Evolutionary conservation across 2,797 vertebrate species (phyloP).

Genomic region (Saxicola maurus): DNA sequence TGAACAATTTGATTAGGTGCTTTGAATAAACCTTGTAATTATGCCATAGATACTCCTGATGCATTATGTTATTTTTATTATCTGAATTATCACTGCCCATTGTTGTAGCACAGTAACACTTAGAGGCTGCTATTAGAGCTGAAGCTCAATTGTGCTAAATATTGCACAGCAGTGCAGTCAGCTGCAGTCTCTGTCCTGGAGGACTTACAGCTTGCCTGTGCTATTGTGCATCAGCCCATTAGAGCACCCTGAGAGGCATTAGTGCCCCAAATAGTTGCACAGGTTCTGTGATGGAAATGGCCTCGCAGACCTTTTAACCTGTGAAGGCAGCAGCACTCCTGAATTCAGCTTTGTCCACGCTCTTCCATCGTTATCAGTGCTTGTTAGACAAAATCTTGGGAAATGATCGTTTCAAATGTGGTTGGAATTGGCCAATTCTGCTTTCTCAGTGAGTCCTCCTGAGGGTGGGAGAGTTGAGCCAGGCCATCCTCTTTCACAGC

Average conservation of each 20-base stretch:
- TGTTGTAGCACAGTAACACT: not conserved
- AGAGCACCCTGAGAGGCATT: not conserved
- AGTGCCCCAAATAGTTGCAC: not conserved
- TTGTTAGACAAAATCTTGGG: not conserved
- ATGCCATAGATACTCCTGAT: not conserved
- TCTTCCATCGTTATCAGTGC: not conserved
- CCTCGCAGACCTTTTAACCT: not conserved
- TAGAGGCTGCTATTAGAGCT: not conserved
- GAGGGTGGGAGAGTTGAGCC: not conserved
- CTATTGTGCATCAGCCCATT: not conserved
- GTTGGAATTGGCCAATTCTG: not conserved
- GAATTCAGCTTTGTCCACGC: not conserved
- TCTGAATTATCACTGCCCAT: not conserved
- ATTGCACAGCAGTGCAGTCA: not conserved
- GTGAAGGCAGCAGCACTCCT: not conserved
- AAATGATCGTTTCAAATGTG: not conserved
- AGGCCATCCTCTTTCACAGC: not conserved
- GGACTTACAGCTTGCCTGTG: not conserved
- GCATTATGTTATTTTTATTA: not conserved
- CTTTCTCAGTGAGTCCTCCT: not conserved
- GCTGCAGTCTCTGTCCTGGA: not conserved
- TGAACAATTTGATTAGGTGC: conserved; percentile 38
- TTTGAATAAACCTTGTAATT: conserved; percentile 37
- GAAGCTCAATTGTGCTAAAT: not conserved
- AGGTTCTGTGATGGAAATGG: not conserved